A percentile compares a stretch with the other conserved stretches of the same genome.
Evolutionary conservation across 1,140 invertebrate species (phyloP).

Genomic region (Drosophila chauvacae): DNA sequence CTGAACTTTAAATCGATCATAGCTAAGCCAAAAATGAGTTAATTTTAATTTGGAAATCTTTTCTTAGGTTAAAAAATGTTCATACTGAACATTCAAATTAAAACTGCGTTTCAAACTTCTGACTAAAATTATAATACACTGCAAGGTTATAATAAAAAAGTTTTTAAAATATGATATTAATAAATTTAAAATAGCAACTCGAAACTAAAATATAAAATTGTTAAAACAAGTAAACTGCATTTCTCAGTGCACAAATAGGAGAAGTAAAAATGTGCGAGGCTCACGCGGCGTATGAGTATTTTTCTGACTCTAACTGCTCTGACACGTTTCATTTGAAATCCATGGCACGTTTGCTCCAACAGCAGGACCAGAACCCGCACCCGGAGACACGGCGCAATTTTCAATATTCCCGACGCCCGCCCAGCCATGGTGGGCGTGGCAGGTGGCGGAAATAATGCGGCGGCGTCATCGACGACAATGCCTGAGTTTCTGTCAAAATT

Average conservation of each 20-base stretch:
- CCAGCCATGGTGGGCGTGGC: slow-evolving; percentile 54
- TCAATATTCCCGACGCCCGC: slow-evolving; percentile 63
- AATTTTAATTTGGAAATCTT: too few relatives aligned
- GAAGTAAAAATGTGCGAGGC: slow-evolving; percentile 69
- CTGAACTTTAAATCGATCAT: too few relatives aligned
- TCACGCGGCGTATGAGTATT: slow-evolving; percentile 76
- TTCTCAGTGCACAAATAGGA: slow-evolving; percentile 28
- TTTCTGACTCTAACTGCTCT: slow-evolving; percentile 47
- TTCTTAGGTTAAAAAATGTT: too few relatives aligned
- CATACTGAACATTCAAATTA: too few relatives aligned
- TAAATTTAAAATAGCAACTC: too few relatives aligned
- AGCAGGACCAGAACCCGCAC: slow-evolving; percentile 35
- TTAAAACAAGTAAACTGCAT: neutral
- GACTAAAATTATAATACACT: neutral
- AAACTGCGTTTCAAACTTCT: too few relatives aligned
- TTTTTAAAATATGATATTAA: too few relatives aligned
- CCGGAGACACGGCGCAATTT: slow-evolving; percentile 64
- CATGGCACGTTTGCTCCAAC: slow-evolving; percentile 69
- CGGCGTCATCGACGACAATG: slow-evolving; percentile 38
- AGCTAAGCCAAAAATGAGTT: too few relatives aligned
- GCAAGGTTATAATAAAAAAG: too few relatives aligned
- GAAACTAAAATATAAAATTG: neutral
- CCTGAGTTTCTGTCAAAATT: slow-evolving; percentile 71
- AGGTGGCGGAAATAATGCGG: slow-evolving; percentile 77
- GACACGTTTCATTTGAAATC: slow-evolving; percentile 80